Evolutionary conservation across 2,888 invertebrate genomes (phyloP).

Genomic region (Meteorus cinctellus): DNA sequence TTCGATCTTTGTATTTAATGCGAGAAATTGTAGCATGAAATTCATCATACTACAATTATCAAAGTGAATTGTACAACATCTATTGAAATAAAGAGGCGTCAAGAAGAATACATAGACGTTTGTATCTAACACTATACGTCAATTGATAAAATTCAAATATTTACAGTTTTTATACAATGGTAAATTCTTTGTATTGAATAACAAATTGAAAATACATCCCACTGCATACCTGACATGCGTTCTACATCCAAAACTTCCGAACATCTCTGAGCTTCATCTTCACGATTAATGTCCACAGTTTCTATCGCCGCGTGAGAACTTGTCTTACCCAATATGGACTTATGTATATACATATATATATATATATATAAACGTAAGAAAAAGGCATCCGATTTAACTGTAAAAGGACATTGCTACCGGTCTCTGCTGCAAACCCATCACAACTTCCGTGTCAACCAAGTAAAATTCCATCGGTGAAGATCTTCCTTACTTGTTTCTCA

Average conservation of each 20-base stretch:
- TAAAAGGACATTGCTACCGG: constrained; percentile 26
- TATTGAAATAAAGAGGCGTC: too few species aligned
- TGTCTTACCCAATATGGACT: constrained; percentile 8
- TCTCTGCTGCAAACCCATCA: not conserved
- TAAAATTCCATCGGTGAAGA: not conserved
- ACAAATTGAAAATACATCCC: not conserved
- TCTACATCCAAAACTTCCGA: not conserved
- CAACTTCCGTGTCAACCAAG: constrained; percentile 12
- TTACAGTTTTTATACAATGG: not conserved
- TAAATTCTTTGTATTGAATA: too few species aligned
- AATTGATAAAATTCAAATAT: not conserved
- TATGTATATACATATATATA: constrained; percentile 1
- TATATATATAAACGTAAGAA: not conserved
- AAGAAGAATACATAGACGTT: too few species aligned
- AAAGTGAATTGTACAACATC: too few species aligned
- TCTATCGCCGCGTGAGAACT: constrained; percentile 5
- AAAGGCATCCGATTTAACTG: constrained; percentile 19
- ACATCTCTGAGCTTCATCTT: not conserved
- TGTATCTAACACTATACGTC: too few species aligned
- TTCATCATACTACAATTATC: not conserved
- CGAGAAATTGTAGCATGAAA: not conserved
- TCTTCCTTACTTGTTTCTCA: not conserved
- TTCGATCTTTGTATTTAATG: not conserved
- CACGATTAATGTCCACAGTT: not conserved
- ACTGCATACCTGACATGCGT: not conserved